Percentiles rank a stretch among this genome's conserved stretches.
These are phyloP conservation scores for Phalera bucephala DNA, from an alignment of 2,888 invertebrate species.

Conservation along the genomic window DNA sequence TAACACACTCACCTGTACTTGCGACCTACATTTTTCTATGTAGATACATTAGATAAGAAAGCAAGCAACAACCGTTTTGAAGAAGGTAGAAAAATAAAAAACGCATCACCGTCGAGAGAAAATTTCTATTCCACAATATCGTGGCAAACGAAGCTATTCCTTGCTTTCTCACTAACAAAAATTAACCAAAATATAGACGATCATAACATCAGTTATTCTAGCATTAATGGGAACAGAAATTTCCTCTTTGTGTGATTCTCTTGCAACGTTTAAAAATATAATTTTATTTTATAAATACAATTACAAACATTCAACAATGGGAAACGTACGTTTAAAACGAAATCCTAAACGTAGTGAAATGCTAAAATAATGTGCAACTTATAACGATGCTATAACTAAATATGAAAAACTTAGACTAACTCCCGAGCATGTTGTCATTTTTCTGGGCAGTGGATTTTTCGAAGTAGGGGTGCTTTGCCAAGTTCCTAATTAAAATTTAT, in stretches of 20 bases:
- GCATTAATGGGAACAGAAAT: conserved; percentile 76
- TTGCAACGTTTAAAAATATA: conserved; percentile 23
- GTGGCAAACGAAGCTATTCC: conserved; percentile 53
- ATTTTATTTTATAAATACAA: conserved; percentile 34
- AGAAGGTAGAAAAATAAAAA: conserved; percentile 45
- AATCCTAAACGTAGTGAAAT: conserved; percentile 33
- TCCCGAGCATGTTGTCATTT: conserved; percentile 39
- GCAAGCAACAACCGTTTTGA: conserved; percentile 70
- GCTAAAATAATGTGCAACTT: conserved; percentile 29
- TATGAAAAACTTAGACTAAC: conserved; percentile 14
- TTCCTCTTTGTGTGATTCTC: conserved; percentile 71
- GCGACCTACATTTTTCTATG: conserved; percentile 56
- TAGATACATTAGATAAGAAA: conserved; percentile 76
- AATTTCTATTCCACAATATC: conserved; percentile 77
- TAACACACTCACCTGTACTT: conserved; percentile 60
- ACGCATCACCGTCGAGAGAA: conserved; percentile 73
- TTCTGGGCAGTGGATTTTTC: conserved; percentile 44
- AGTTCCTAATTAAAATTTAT: too few relatives aligned
- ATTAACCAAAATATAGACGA: conserved; percentile 29
- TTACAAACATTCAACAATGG: conserved; percentile 59
- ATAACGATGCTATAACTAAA: conserved; percentile 9
- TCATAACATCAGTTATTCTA: conserved; percentile 61
- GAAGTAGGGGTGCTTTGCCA: neutral
- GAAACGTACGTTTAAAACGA: conserved; percentile 44
- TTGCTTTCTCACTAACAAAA: conserved; percentile 68